These are phyloP conservation scores for Chelidonichthys spinosus DNA, from an alignment of 2,797 vertebrate genomes.

Conservation along the genomic window DNA sequence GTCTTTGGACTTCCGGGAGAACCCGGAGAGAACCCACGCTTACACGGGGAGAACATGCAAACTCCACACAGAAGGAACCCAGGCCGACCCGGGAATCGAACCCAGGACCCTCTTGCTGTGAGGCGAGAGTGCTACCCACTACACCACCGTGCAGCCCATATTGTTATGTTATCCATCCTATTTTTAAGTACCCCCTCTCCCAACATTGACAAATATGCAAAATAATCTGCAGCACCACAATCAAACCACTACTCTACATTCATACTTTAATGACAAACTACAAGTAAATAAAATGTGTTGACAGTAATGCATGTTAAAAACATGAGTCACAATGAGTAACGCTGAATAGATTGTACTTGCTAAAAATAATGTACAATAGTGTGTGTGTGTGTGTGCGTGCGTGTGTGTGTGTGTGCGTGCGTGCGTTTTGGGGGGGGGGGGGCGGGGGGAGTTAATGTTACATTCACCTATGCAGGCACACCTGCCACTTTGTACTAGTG, in stretches of 20 bases:
- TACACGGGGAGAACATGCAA: too few relatives aligned
- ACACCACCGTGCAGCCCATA: too few relatives aligned
- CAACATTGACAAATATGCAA: background rate
- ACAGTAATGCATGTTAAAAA: slow-evolving; percentile 57
- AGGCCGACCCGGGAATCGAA: too few relatives aligned
- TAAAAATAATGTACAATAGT: slow-evolving; percentile 22
- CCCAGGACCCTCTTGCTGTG: too few relatives aligned
- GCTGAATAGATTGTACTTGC: slow-evolving; percentile 73
- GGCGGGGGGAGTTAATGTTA: slow-evolving; percentile 46
- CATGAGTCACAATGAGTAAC: slow-evolving; percentile 41
- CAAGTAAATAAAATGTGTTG: slow-evolving; percentile 44
- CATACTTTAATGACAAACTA: slow-evolving; percentile 64
- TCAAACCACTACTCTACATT: slow-evolving; percentile 8
- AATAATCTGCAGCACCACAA: slow-evolving; percentile 23
- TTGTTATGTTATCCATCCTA: too few relatives aligned
- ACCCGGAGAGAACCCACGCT: too few relatives aligned
- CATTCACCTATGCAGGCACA: slow-evolving; percentile 65
- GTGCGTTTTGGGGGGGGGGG: too few relatives aligned
- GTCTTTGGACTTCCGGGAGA: too few relatives aligned
- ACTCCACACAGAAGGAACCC: too few relatives aligned
- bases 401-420: too few relatives aligned
- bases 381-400: too few relatives aligned
- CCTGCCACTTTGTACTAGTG: slow-evolving; percentile 64
- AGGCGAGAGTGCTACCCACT: too few relatives aligned
- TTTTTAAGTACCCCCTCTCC: background rate